These are phyloP conservation scores for Acronicta leporina DNA, from an alignment of 2,888 invertebrate genomes.

Conservation along the genomic window DNA sequence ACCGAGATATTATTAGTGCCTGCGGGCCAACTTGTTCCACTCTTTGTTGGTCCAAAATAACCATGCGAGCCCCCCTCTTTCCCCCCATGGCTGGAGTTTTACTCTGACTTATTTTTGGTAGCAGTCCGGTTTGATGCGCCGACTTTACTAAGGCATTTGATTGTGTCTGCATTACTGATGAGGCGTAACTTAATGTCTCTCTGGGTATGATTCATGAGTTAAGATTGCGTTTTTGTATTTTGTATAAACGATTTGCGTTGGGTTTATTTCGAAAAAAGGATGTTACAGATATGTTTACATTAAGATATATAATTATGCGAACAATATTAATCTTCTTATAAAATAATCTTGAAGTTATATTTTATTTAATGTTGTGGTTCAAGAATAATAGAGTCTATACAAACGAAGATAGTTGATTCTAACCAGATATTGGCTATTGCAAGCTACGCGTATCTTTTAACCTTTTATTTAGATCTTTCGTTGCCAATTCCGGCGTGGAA, in stretches of 20 bases:
- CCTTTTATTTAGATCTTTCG: constrained; percentile 12
- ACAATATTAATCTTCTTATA: constrained; percentile 1
- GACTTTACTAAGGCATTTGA: constrained; percentile 52
- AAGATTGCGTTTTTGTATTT: constrained; percentile 17
- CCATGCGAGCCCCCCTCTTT: constrained; percentile 62
- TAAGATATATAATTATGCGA: not conserved
- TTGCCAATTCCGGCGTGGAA: constrained; percentile 18
- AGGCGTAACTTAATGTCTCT: constrained; percentile 40
- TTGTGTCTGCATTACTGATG: constrained; percentile 43
- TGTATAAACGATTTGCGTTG: not conserved
- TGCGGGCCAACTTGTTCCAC: constrained; percentile 72
- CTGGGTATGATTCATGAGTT: constrained; percentile 29
- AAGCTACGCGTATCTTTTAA: constrained; percentile 4
- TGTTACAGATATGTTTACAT: not conserved
- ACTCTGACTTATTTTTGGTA: constrained; percentile 57
- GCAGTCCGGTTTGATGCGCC: constrained; percentile 42
- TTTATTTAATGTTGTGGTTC: not conserved
- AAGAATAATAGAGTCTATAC: constrained; percentile 10
- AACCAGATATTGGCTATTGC: constrained; percentile 9
- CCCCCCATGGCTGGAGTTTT: constrained; percentile 61
- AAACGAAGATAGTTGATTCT: constrained; percentile 10
- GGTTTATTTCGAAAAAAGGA: not conserved
- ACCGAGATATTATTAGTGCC: constrained; percentile 74
- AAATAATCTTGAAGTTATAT: too few relatives aligned
- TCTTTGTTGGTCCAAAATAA: constrained; percentile 81